Evolutionary conservation across 2,888 invertebrate genomes (phyloP), one percentile per base, ranked within the genome.

Genomic region (Rapana venosa): DNA sequence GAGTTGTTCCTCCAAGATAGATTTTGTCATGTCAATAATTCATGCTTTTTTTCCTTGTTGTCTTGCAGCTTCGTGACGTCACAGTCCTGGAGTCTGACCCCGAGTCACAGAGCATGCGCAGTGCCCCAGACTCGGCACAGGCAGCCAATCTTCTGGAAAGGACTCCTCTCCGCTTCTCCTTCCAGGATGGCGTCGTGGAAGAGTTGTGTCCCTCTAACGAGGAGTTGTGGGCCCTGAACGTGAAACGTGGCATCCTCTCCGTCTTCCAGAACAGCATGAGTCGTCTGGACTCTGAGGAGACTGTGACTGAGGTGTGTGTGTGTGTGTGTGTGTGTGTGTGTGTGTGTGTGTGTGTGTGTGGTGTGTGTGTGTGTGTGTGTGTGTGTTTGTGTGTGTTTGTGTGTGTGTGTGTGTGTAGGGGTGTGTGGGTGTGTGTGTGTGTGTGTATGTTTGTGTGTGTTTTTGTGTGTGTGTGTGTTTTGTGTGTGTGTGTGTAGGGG

Each of bases 181-280:
- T 98, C 96, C 97, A 97, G 93, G 97, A 98, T 95, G 98, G 98
- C 5, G 97, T 97, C 92, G 96, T 98, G 77, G 97, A 98, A 87
- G 96, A 97, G 11, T 97, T 99, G 92, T 99, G 99, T 95, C 96
- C 97, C 0, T 97, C 97, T 91, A 97, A 97, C 0, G 99, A 99
- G 35, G 97, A 97, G 0, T 97, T 97, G 36, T 97, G 98, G 94
- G 98, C 98, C 0, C 97, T 99, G 89, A 99, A 99, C 97, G 97
- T 99, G 95, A 99, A 99, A 97, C 97, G 98, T 92, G 98, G 98
- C 5, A 97, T 99, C 92, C 97, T 98, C 89, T 98, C 98, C 0
- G 97, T 98, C 94, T 97, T 98, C 91, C 98, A 99, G 95, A 99
- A 98, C 95, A 97, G 97, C 91, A 98, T 98, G 98, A 97, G 94